Conservation (phyloP, 2,113 vertebrate genomes). For the Haemorhous mexicanus region DNA sequence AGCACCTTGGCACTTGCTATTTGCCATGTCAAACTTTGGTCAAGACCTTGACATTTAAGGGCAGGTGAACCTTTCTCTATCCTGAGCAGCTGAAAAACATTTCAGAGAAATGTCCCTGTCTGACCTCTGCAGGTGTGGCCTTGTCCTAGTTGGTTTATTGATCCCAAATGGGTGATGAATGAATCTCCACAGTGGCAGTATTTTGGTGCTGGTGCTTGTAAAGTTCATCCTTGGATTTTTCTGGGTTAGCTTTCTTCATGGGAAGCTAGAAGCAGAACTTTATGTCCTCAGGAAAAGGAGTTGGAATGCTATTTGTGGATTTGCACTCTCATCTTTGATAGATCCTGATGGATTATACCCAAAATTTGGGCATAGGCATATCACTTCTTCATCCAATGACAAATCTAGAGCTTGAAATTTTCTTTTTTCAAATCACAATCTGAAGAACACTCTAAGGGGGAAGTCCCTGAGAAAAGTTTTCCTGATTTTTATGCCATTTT, state of each 20-base stretch:
- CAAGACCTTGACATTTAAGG: background rate
- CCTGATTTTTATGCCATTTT: background rate
- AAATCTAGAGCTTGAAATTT: background rate
- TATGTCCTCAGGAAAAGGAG: background rate
- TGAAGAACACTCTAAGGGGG: background rate
- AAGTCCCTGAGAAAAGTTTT: background rate
- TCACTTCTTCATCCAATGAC: background rate
- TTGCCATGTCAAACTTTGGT: background rate
- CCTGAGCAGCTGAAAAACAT: background rate
- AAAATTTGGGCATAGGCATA: background rate
- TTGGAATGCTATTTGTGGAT: background rate
- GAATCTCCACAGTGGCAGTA: background rate
- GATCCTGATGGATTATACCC: background rate
- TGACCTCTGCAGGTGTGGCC: background rate
- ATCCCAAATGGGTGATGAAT: background rate
- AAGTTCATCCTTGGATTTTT: background rate
- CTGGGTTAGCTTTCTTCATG: background rate
- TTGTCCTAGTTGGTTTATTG: background rate
- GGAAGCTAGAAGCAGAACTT: background rate
- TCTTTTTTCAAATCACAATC: background rate
- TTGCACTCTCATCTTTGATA: background rate
- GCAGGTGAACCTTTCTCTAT: background rate
- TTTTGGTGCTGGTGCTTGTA: background rate
- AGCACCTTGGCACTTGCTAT: background rate
- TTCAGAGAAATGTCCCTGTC: background rate